phyloP scores from a whole-genome alignment of 2,797 vertebrate genomes.

The Oryzias sinensis region DNA sequence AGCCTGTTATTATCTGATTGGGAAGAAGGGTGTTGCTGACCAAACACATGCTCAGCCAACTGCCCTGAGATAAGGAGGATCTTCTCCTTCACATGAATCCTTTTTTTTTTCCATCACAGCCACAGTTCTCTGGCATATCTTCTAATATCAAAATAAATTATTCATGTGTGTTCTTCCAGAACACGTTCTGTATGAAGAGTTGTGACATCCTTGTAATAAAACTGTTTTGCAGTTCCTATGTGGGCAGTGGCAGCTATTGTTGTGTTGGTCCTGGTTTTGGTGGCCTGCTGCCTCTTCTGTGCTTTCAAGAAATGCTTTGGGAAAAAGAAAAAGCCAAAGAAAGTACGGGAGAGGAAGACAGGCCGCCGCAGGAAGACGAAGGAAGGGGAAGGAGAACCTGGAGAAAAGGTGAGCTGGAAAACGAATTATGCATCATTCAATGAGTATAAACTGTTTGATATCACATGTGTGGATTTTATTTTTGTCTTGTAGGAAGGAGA shows the following conservation, averaged over 20 bases:
- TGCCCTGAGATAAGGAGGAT: slow-evolving; percentile 4
- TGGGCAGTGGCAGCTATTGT: slow-evolving; percentile 86
- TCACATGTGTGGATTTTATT: neutral
- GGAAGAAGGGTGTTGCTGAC: slow-evolving; percentile 35
- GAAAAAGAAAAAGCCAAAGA: slow-evolving; percentile 86
- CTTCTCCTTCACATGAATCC: neutral
- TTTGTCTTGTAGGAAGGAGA: slow-evolving; percentile 68
- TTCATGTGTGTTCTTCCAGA: no score
- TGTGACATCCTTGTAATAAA: no score
- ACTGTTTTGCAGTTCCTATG: slow-evolving; percentile 78
- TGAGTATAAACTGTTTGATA: neutral
- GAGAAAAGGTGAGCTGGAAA: slow-evolving; percentile 70
- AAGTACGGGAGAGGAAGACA: slow-evolving; percentile 82
- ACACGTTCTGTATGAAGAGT: no score
- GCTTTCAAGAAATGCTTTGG: slow-evolving; percentile 84
- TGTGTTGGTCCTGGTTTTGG: slow-evolving; percentile 78
- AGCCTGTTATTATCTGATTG: slow-evolving; percentile 54
- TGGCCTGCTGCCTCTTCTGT: slow-evolving; percentile 84
- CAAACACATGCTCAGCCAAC: slow-evolving; percentile 32
- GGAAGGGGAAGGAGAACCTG: slow-evolving; percentile 81
- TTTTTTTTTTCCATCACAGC: no score
- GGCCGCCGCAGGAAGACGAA: slow-evolving; percentile 70
- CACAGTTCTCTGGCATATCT: no score
- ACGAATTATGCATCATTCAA: neutral
- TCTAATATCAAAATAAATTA: no score